Conservation (phyloP, 2,888 invertebrate genomes). For the Apamea sordens region DNA sequence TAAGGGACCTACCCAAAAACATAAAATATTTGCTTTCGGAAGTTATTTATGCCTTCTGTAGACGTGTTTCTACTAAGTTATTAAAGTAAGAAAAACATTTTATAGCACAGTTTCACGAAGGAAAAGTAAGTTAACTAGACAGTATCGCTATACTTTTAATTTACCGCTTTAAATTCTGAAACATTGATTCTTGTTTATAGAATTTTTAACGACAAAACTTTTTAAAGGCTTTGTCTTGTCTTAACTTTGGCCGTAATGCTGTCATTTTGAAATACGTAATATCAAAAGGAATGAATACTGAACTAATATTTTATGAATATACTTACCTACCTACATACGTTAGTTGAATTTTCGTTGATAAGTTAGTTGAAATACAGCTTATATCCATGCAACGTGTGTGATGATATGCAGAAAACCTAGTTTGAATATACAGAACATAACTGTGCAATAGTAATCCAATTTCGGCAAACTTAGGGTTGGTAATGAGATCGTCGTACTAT, state of each 20-base stretch:
- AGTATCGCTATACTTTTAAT: conserved; percentile 9
- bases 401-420: background rate
- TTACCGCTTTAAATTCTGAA: conserved; percentile 20
- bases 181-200: conserved; percentile 22
- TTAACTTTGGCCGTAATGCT: background rate
- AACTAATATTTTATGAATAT: background rate
- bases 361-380: no score
- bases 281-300: background rate
- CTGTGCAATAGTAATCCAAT: conserved; percentile 22
- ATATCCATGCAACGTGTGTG: background rate
- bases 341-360: background rate
- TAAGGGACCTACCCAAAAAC: conserved; percentile 5
- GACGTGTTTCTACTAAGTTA: background rate
- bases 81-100: background rate
- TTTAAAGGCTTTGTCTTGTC: background rate
- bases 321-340: background rate
- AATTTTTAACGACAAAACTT: conserved; percentile 25
- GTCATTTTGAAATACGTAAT: background rate
- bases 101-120: background rate
- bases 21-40: conserved; percentile 19
- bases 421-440: background rate
- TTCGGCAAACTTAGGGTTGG: conserved; percentile 12
- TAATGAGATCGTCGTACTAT: conserved; percentile 20
- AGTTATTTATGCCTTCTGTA: background rate
- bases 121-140: background rate